These are phyloP conservation scores for Cheilosia vulpina DNA, from an alignment of 2,888 invertebrate genomes.

Conservation along the genomic window DNA sequence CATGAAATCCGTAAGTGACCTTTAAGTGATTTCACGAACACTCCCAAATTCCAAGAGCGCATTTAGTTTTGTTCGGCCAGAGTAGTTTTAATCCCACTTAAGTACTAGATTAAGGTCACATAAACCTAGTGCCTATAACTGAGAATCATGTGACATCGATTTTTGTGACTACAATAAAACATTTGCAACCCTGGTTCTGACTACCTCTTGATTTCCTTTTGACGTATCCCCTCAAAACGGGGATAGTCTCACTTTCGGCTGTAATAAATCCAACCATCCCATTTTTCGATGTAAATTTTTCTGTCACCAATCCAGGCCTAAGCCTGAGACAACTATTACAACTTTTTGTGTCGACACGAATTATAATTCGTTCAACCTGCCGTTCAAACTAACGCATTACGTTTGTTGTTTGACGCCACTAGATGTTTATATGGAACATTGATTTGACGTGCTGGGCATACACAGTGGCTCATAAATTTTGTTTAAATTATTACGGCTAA, in stretches of 20 bases:
- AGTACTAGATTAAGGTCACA: no score
- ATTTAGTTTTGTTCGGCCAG: no score
- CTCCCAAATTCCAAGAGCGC: no score
- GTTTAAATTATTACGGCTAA: constrained; percentile 59
- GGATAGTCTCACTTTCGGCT: constrained; percentile 16
- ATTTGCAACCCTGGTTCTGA: background rate
- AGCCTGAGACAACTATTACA: background rate
- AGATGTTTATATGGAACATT: constrained; percentile 35
- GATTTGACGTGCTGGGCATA: constrained; percentile 58
- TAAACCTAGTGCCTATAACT: no score
- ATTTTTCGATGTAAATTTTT: constrained; percentile 9
- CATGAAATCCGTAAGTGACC: no score
- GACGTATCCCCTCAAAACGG: background rate
- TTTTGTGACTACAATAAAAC: background rate
- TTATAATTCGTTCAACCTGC: constrained; percentile 32
- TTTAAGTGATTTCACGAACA: no score
- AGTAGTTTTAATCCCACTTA: no score
- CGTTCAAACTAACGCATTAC: constrained; percentile 23
- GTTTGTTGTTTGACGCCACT: constrained; percentile 66
- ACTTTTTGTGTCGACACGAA: constrained; percentile 5
- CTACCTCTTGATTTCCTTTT: background rate
- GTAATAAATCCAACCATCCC: background rate
- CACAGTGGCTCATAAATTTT: constrained; percentile 59
- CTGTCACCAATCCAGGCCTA: background rate
- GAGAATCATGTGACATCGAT: no score